Base-by-base conservation (phyloP, 1,140 invertebrate species). In the Drosophila oshimai region DNA sequence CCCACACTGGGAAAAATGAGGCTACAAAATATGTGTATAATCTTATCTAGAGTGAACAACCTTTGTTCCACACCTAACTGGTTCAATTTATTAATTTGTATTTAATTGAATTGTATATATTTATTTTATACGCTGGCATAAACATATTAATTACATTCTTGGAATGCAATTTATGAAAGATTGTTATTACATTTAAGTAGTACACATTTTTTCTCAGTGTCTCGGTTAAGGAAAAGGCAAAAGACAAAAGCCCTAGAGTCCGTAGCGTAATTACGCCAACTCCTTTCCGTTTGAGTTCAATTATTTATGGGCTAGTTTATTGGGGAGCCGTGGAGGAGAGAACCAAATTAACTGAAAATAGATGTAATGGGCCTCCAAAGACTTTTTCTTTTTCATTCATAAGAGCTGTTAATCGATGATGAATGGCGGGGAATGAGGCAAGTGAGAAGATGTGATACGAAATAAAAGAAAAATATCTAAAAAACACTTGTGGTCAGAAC, bases 241-340 rank as follows among this genome's bases (percentile, higher is more conserved):
- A 41, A 41, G 58, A 65, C 34, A 50, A 65, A 65, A 28, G 28
- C 10, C 58, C 20, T n/a, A 44, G 36, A 62, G 20, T 13, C 33
- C 7, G 39, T 37, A 37, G 28, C 44, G 60, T 86, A 87, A 86
- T 84, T 81, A 81, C 67, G 58, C 60, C 51, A 51, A 49, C 54
- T 86, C 74, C 55, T 74, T 83, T 62, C 68, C 73, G 75, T 72
- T 86, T 64, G 51, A 26, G 81, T 77, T 87, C 69, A 87, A 87
- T 87, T 87, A 87, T 87, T 87, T 77, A 87, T 81, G 79, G 61
- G 73, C 81, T 80, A 86, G 67, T 86, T 84, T 74, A 77, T 77
- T 77, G 50, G 42, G 31, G 6, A 65, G 58, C 45, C 44, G 58
- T 13, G 46, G 49, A 29, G 44, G 9, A 26, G 6, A 62, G 72